Evolutionary conservation across 2,888 invertebrate genomes (phyloP).

Genomic region (Dicyrtomina minuta): DNA sequence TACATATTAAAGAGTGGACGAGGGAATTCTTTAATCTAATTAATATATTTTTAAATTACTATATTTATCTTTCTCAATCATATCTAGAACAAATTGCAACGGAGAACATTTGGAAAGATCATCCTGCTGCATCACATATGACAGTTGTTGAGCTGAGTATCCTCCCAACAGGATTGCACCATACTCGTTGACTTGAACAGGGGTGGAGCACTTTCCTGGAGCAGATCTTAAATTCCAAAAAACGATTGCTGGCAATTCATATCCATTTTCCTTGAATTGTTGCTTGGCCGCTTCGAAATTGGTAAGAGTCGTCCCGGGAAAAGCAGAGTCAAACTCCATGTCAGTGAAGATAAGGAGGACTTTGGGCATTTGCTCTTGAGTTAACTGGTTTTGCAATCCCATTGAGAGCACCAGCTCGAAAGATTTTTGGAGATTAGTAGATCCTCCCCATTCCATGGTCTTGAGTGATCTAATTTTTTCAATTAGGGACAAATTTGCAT

Average conservation of each 20-base stretch:
- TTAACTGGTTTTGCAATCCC: conserved; percentile 36
- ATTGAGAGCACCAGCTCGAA: conserved; percentile 38
- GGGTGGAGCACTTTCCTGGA: conserved; percentile 30
- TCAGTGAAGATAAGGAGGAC: conserved; percentile 45
- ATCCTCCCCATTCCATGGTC: conserved; percentile 43
- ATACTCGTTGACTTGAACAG: conserved; percentile 36
- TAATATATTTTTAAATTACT: not conserved
- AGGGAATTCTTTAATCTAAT: too few relatives aligned
- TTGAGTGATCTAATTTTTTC: conserved; percentile 28
- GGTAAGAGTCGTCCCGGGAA: conserved; percentile 23
- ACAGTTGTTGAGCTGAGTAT: conserved; percentile 39
- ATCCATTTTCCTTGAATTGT: conserved; percentile 30
- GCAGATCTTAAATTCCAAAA: conserved; percentile 45
- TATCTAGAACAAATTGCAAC: conserved; percentile 22
- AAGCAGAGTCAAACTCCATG: conserved; percentile 46
- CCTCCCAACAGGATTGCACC: conserved; percentile 40
- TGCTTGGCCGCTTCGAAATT: conserved; percentile 39
- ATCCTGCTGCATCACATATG: conserved; percentile 36
- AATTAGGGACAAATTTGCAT: conserved; percentile 15
- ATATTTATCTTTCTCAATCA: conserved; percentile 5
- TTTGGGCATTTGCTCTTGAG: conserved; percentile 38
- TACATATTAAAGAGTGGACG: too few relatives aligned
- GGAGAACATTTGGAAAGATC: conserved; percentile 18
- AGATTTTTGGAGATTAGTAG: conserved; percentile 40
- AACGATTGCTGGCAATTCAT: conserved; percentile 40